Conservation (phyloP, 2,888 invertebrate species). For the Hymenopus coronatus region DNA sequence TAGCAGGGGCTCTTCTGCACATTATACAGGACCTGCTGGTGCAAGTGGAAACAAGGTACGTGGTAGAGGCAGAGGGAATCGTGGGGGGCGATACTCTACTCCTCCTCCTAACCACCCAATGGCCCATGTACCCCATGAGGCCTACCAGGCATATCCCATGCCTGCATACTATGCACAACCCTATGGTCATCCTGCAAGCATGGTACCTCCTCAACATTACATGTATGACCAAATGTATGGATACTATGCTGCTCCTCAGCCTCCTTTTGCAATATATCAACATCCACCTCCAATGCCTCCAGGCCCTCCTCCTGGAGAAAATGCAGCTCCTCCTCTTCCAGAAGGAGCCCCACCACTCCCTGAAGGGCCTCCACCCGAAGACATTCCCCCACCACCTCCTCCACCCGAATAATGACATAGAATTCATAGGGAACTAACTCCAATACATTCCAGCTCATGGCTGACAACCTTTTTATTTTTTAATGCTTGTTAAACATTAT, state of each 20-base stretch:
- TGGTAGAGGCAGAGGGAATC: conserved; percentile 44
- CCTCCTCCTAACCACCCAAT: not conserved
- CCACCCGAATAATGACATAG: conserved; percentile 41
- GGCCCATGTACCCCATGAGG: not conserved
- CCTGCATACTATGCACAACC: not conserved
- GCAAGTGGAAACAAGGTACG: conserved; percentile 45
- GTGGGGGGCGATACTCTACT: conserved; percentile 36
- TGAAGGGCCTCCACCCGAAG: conserved; percentile 56
- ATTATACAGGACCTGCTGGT: not conserved
- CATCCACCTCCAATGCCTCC: conserved; percentile 41
- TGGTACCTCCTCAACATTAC: conserved; percentile 32
- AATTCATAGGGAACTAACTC: not conserved
- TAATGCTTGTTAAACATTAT: not conserved
- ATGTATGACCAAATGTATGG: conserved; percentile 43
- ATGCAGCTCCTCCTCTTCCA: conserved; percentile 18
- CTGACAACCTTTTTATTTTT: not conserved
- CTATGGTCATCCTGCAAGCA: not conserved
- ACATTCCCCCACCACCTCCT: conserved; percentile 62
- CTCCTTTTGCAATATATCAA: conserved; percentile 39
- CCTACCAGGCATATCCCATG: conserved; percentile 32
- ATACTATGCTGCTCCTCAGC: conserved; percentile 40
- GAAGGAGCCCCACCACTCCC: conserved; percentile 51
- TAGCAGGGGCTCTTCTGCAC: conserved; percentile 40
- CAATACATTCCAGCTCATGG: not conserved
- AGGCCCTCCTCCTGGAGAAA: conserved; percentile 21